phyloP scores from a whole-genome alignment of 1,140 invertebrate genomes.

The Daktulosphaira vitifoliae region DNA sequence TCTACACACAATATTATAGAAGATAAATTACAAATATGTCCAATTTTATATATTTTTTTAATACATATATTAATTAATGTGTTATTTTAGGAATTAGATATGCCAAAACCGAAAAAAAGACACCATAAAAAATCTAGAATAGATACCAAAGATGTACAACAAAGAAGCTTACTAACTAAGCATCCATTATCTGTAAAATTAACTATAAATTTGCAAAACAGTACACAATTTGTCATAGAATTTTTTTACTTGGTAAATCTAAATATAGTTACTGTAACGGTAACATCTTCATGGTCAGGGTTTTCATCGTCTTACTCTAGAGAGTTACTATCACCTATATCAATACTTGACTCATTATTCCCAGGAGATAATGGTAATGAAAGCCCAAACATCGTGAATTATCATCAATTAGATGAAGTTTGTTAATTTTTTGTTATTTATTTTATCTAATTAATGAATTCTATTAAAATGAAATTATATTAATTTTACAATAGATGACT shows the following conservation, averaged over 20 bases:
- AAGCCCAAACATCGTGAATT: slow-evolving; percentile 17
- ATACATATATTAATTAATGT: too few relatives aligned
- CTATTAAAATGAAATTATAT: too few relatives aligned
- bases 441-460: too few relatives aligned
- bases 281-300: slow-evolving; percentile 21
- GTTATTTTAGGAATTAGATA: slow-evolving; percentile 18
- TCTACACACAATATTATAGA: too few relatives aligned
- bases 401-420: slow-evolving; percentile 26
- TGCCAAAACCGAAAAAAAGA: slow-evolving; percentile 25
- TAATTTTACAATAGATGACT: neutral
- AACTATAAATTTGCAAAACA: slow-evolving; percentile 16
- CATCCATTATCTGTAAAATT: slow-evolving; percentile 24
- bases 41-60: too few relatives aligned
- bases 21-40: too few relatives aligned
- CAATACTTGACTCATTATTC: slow-evolving; percentile 25
- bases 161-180: slow-evolving; percentile 10
- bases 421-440: too few relatives aligned
- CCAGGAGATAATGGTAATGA: slow-evolving; percentile 8
- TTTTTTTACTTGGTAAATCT: slow-evolving; percentile 31
- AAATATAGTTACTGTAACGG: slow-evolving; percentile 20
- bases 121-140: slow-evolving; percentile 28
- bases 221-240: slow-evolving; percentile 18
- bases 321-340: slow-evolving; percentile 22
- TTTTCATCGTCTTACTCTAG: slow-evolving; percentile 24
- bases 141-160: slow-evolving; percentile 22